Base-by-base conservation (phyloP, 1,140 invertebrate species). In the Psix sp. region DNA sequence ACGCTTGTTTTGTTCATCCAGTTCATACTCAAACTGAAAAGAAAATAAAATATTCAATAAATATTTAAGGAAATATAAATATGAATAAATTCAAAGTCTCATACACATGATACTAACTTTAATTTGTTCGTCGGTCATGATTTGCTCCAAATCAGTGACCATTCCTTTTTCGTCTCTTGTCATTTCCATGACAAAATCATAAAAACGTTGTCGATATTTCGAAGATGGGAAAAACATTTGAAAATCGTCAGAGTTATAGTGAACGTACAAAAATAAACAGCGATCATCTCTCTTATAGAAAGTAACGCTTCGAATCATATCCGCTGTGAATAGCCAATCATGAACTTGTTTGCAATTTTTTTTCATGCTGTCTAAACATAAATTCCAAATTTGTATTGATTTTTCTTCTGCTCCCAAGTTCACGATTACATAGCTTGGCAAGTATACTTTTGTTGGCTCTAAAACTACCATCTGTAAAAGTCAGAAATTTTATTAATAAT, bases 221-320 rank as follows among this genome's bases (percentile, higher is more conserved):
- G 93, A 90, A 0, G 96, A 98, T 7, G 98, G 96, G 70, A 99
- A 94, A 83, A 95, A 99, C 88, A 99, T 97, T 91, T 99, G 98
- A 88, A 99, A 99, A 88, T 99, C 97, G 82, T 98, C 96, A 5
- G 96, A 98, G 80, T 99, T 99, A 82, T 98, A 94, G 84, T 98
- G 95, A 15, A 99, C 98, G 85, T 99, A 99, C 0, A 99, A 89
- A 86, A 99, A 99, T 1, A 99, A 89, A 54, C 97, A 98, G 9
- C 97, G 88, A 80, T 97, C 95, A 85, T 99, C 98, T 45, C 97
- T 90, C 85, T 98, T 99, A 84, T 98, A 99, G 35, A 98, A 88
- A 84, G 95, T 96, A 20, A 99, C 94, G 66, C 95, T 96, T 71
- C 96, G 93, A 66, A 99, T 98, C 89, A 95, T 94, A 43, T 93